Base-by-base conservation (phyloP, 1,140 invertebrate genomes). In the Stegodyphus mimosarum region DNA sequence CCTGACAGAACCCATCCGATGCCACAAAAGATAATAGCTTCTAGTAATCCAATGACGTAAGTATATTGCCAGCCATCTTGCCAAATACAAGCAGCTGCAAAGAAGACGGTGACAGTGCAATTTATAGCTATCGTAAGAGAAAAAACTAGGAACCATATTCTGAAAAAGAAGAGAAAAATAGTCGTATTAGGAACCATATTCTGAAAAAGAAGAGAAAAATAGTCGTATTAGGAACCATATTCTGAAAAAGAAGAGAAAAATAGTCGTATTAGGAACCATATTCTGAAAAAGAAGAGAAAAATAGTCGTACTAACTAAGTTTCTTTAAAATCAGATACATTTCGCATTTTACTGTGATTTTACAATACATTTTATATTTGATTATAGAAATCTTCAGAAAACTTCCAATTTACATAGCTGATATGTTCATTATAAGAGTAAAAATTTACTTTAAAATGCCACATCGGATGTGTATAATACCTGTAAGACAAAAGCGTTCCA, bases 101-200 rank as follows among this genome's bases (percentile, higher is more conserved):
- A 96, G 89, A 96, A 97, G 86, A 97, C 94, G 0, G 95, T 95
- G 84, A 96, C 94, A 0, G 95, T 94, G 89, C 95, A 96, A 90
- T 96, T 96, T 77, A 96, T 94, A 2, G 95, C 95, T 51, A 97
- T 93, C 88, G 94, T 95, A 91, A 95, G 93, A 0, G 96, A 95
- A 90, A 97, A 97, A 67, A 96, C 90, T 90, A 96, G 95, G 90
- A 98, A 98, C 96, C 96, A 97, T 92, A 95, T 95, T 89, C 93
- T 94, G 90, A 17, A 92, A 92, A 72, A 81, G n/a, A 83, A 83
- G 87, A 87, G 88, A 88, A 74, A 73, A 79, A 53, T 67, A 49
- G 17, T 9, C 33, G 55, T 60, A 60, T 13, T 15, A 33, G 33
- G 90, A 98, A 98, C 96, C 96, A 97, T 92, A 95, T 95, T 89